Base-by-base conservation (phyloP, 2,113 vertebrate genomes). In the Labrus mixtus region DNA sequence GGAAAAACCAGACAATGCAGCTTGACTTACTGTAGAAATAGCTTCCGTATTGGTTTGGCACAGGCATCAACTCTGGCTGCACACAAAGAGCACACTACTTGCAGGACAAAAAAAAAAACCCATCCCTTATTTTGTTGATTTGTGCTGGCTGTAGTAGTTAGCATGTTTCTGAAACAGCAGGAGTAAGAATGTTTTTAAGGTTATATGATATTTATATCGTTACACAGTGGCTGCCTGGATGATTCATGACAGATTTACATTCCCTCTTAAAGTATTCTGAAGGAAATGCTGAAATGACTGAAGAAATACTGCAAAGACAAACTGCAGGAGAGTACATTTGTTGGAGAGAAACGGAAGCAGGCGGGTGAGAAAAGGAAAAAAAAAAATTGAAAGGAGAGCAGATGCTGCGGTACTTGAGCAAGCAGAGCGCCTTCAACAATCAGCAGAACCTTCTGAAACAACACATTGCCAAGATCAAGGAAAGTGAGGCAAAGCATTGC, bases 181-280 rank as follows among this genome's bases (percentile, higher is more conserved):
- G 16, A 56, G 20, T 68, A 39, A 64, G 37, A 65, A 53, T 29
- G 53, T 43, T 83, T 64, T 79, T 72, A 36, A 62, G 55, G 8
- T 60, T 70, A 78, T 78, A 65, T 83, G 63, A 76, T 53, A 84
- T 79, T 73, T 51, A 72, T 82, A 62, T 68, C 69, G 72, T 79
- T 65, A 63, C 48, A 73, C 20, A 15, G 10, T 72, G 29, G 29
- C 29, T 33, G 29, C 6, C 29, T 33, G 29, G 29, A 33, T 33
- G 29, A 33, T 33, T 33, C 6, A 33, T 33, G 29, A 33, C 29
- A 1, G 29, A 33, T 33, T 33, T 33, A 3, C 29, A 20, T 39
- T 41, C 13, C 51, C 29, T 12, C 33, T 45, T 68, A 54, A 36
- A 57, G 78, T 83, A 51, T 67, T 46, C 17, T 73, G 41, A 76